phyloP scores from a whole-genome alignment of 2,797 vertebrate genomes.

The Micrastur ruficollis region DNA sequence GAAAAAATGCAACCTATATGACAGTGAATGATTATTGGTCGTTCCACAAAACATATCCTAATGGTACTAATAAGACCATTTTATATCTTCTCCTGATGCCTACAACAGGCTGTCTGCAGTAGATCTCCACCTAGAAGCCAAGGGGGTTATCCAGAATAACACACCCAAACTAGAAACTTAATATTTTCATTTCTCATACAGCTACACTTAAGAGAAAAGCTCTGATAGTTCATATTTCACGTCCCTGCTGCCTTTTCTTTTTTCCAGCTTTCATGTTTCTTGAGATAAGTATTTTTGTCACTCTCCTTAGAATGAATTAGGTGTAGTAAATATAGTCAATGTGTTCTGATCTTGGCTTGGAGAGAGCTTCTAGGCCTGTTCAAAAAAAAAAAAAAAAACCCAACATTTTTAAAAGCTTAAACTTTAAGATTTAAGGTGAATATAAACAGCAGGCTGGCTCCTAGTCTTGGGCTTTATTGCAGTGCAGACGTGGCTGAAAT shows the following conservation, averaged over 20 bases:
- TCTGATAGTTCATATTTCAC: background rate
- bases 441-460: background rate
- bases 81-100: background rate
- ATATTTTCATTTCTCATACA: background rate
- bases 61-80: background rate
- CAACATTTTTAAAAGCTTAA: background rate
- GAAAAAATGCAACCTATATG: background rate
- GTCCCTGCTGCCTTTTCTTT: background rate
- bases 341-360: background rate
- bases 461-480: background rate
- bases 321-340: background rate
- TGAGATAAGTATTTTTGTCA: constrained; percentile 24
- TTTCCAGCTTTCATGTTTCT: background rate
- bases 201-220: background rate
- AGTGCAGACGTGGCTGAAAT: background rate
- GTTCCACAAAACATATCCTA: background rate
- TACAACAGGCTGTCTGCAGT: background rate
- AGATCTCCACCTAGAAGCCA: background rate
- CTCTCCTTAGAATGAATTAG: background rate
- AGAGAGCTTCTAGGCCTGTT: background rate
- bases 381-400: background rate
- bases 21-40: background rate
- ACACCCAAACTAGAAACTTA: background rate
- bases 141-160: background rate
- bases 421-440: background rate